Evolutionary conservation across 2,797 vertebrate species (phyloP), one percentile per base, ranked within the genome.

Genomic region (Pitangus sulphuratus): DNA sequence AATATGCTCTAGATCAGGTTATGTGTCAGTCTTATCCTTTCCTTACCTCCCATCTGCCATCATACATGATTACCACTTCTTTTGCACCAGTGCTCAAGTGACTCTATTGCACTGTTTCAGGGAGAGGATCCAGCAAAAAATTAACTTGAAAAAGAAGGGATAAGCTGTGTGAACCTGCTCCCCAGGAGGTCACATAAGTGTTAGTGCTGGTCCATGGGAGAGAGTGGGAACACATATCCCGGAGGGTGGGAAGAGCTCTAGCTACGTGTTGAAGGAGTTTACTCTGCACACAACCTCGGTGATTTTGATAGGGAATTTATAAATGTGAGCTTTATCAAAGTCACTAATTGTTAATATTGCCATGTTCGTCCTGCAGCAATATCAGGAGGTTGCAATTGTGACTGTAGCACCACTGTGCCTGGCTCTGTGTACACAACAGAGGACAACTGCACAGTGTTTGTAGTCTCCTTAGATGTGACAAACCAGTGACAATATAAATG

Each of bases 181-280:
- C 40, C 4, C 21, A 25, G 33, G 14, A 86, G 11, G 31, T 79
- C 33, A 12, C 3, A 0, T 47, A 60, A 60, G 35, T 16, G 14
- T 60, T 78, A 60, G 17, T 30, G 35, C 9, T 68, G 24, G 25
- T n/a, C 31, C 3, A 1, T 26, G 45, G 44, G 24, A 60, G 8
- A 48, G 5, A 71, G 16, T 54, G 26, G 42, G 16, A 79, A 57
- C 9, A 20, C 0, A 0, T 16, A n/a, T 39, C 9, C 33, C 16
- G 44, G 76, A 47, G 70, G 18, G 16, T 53, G 44, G 28, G 39
- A 79, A 58, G 42, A 85, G 13, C 18, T 87, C 26, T 42, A 74
- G 56, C 20, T 57, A 6, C 12, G 4, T 42, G n/a, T 51, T 7
- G 1, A 40, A 69, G 76, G 25, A 48, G 16, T 72, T 87, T 72